Base-by-base conservation (phyloP, 2,888 invertebrate species). In the Theodoxus fluviatilis region DNA sequence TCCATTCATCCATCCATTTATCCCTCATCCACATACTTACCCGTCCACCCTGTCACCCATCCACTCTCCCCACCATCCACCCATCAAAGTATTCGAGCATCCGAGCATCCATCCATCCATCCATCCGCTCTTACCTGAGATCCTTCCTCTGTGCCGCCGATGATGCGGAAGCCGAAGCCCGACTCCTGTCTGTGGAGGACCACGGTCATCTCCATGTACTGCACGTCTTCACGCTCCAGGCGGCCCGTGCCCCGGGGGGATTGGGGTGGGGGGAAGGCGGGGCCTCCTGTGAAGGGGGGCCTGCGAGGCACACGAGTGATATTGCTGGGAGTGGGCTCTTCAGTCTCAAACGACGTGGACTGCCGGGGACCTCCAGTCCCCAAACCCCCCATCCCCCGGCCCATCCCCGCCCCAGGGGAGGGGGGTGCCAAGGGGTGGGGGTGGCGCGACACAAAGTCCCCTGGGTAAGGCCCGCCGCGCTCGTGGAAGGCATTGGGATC, bases 81-180 rank as follows among this genome's bases (percentile, higher is more conserved):
- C n/a, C n/a, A n/a, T n/a, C n/a, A n/a, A n/a, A n/a, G n/a, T n/a
- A n/a, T n/a, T n/a, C n/a, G n/a, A n/a, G n/a, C n/a, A n/a, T n/a
- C n/a, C n/a, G n/a, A n/a, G n/a, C n/a, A n/a, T n/a, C n/a, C n/a
- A n/a, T n/a, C n/a, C n/a, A n/a, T n/a, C n/a, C n/a, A n/a, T n/a
- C n/a, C n/a, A n/a, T n/a, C n/a, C n/a, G n/a, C n/a, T n/a, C 76
- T 73, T 87, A 92, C 95, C 88, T 96, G 93, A 75, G 96, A 95
- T 71, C 96, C 95, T 89, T 98, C 98, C 88, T 98, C 98, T 0
- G 95, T 95, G 52, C 99, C 99, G 31, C 98, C 98, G 40, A 98
- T 94, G 84, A 99, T 96, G 74, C 98, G 91, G 89, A 99, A 99
- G 9, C 98, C 99, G 89, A 99, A 99, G 1, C 98, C 98, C 70